Evolutionary conservation across 2,888 invertebrate genomes (phyloP).

Genomic region (Drosophila paranaensis): DNA sequence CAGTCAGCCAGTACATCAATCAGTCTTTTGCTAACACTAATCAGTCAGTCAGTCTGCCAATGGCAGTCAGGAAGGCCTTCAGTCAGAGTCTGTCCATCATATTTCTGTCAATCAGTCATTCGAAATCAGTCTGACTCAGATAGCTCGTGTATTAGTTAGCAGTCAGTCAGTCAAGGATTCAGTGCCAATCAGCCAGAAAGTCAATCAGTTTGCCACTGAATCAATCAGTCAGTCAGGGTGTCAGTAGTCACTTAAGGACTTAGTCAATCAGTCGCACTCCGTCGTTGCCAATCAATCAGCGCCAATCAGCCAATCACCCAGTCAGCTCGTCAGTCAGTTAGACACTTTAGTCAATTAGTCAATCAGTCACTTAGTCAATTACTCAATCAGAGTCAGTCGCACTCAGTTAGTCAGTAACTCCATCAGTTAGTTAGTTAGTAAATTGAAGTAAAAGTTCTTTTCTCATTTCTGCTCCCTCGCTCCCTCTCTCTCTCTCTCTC

Average conservation of each 20-base stretch:
- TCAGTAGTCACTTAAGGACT: too few relatives aligned
- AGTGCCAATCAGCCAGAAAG: too few relatives aligned
- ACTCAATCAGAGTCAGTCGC: background rate
- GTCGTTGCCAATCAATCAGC: conserved; percentile 3
- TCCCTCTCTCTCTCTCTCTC: background rate
- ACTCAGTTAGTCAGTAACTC: conserved; percentile 7
- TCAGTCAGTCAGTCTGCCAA: background rate
- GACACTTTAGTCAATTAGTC: background rate
- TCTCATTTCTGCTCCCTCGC: background rate
- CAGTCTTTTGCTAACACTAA: background rate
- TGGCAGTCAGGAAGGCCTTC: background rate
- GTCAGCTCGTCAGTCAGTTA: background rate
- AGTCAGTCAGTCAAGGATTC: background rate
- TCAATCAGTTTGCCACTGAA: background rate
- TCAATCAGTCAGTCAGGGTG: too few relatives aligned
- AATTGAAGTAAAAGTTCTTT: conserved; percentile 20
- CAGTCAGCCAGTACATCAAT: background rate
- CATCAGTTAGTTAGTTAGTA: conserved; percentile 11
- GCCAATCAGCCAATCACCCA: background rate
- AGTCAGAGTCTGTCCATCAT: too few relatives aligned
- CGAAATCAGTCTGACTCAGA: background rate
- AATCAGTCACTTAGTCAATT: conserved; percentile 1
- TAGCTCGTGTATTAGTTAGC: background rate
- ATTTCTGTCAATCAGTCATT: background rate
- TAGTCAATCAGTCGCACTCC: too few relatives aligned